Evolutionary conservation across 2,797 vertebrate genomes (phyloP).

Genomic region (Myotis vivesi): DNA sequence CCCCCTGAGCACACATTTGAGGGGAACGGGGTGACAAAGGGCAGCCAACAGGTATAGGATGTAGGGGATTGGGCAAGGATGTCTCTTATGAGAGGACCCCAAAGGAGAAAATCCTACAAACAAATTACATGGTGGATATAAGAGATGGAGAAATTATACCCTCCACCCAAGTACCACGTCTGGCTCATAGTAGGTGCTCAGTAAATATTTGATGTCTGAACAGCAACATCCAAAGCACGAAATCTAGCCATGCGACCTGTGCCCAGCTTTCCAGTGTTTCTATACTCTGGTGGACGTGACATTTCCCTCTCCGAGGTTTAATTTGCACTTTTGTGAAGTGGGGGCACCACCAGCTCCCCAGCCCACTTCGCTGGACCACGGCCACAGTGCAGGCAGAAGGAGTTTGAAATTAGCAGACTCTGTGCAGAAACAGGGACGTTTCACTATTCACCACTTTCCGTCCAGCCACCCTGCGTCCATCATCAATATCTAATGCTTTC

Average conservation of each 20-base stretch:
- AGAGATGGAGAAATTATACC: background rate
- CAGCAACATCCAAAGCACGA: background rate
- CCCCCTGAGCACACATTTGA: background rate
- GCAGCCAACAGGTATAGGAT: background rate
- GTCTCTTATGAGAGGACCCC: background rate
- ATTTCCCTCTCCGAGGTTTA: background rate
- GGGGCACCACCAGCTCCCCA: background rate
- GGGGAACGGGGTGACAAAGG: background rate
- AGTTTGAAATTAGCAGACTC: background rate
- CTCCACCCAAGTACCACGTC: background rate
- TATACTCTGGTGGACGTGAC: background rate
- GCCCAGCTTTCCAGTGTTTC: background rate
- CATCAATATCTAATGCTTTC: constrained; percentile 44
- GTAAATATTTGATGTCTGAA: background rate
- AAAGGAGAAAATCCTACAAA: background rate
- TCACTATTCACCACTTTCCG: background rate
- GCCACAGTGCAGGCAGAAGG: background rate
- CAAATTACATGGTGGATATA: background rate
- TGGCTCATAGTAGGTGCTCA: background rate
- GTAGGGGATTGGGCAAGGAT: background rate
- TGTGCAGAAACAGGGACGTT: background rate
- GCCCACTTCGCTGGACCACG: fast-evolving
- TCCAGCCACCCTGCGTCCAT: background rate
- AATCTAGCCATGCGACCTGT: background rate
- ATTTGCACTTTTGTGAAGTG: background rate